Base-by-base conservation (phyloP, 2,888 invertebrate genomes). In the Hydroisotoma schaefferi region DNA sequence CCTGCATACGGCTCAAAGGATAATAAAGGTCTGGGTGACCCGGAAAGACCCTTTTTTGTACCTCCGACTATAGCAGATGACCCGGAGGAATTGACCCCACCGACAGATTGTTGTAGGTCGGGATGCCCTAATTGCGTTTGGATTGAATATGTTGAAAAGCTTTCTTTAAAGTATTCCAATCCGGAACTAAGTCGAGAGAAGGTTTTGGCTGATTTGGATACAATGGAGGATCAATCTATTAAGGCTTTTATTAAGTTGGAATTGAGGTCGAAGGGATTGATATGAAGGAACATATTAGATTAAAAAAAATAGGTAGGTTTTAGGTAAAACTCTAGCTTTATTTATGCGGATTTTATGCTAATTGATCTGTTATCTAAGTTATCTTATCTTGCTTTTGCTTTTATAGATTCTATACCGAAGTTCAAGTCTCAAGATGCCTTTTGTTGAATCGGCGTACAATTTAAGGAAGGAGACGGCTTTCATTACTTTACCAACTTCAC, bases 51-150 rank as follows among this genome's bases (percentile, higher is more conserved):
- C 12, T 59, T 58, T 26, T 66, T 61, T 49, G 46, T 29, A 1
- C 59, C 62, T 5, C 26, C 29, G 1, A 40, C 22, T 8, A 27
- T 18, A 4, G n/a, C 12, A 28, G 25, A 26, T 22, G 57, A n/a
- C 4, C 49, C 54, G n/a, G 56, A 55, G 18, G 64, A 65, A 20
- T 38, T 65, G 18, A 22, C 23, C 5, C 60, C 72, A 38, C 94
- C 94, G 0, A 87, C 88, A 2, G 86, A 84, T 26, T 95, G 94
- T 76, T 95, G 94, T 74, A 88, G 88, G 84, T 88, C 91, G 0
- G 94, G 94, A 0, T 95, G 95, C 79, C 81, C 87, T 0, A 94
- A 93, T 77, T 95, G 95, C 76, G 94, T 95, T 4, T 94, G 90
- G 87, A 85, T 95, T 54, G 84, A 86, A 18, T 94, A 94, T 81